These are phyloP conservation scores for Steinernema feltiae DNA, from an alignment of 1,140 invertebrate species.

Conservation along the genomic window DNA sequence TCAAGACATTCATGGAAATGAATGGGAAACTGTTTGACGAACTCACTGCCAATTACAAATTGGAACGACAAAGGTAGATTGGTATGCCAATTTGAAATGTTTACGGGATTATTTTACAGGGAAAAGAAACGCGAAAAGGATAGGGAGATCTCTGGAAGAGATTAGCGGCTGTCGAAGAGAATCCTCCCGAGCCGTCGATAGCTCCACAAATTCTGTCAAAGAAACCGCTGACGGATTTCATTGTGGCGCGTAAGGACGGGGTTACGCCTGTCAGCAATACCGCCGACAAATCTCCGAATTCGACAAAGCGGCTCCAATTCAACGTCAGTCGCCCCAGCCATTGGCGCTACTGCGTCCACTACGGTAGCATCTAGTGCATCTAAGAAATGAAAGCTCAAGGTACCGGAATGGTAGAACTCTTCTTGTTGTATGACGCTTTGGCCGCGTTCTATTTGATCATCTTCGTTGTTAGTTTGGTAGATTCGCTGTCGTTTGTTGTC, in stretches of 20 bases:
- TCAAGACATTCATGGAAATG: slow-evolving; percentile 64
- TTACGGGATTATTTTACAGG: slow-evolving; percentile 33
- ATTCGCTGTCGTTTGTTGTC: slow-evolving; percentile 13
- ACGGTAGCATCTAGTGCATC: background rate
- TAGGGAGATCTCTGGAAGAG: slow-evolving; percentile 54
- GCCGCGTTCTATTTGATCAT: background rate
- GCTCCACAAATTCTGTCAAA: slow-evolving; percentile 39
- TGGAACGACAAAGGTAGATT: slow-evolving; percentile 55
- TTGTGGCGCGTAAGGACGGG: slow-evolving; percentile 8
- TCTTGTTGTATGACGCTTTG: background rate
- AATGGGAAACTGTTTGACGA: slow-evolving; percentile 64
- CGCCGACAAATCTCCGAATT: background rate
- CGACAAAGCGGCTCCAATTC: background rate
- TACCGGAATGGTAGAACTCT: background rate
- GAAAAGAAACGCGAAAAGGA: slow-evolving; percentile 56
- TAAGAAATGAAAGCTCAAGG: slow-evolving; percentile 11
- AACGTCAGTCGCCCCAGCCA: background rate
- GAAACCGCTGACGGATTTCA: slow-evolving; percentile 39
- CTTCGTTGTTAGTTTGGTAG: slow-evolving; percentile 10
- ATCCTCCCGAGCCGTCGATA: slow-evolving; percentile 30
- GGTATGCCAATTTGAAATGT: background rate
- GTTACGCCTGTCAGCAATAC: background rate
- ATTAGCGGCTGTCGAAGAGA: slow-evolving; percentile 43
- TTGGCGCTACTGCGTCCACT: background rate
- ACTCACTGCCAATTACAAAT: slow-evolving; percentile 56